Evolutionary conservation across 2,113 vertebrate species (phyloP).

Genomic region (Gobio gobio): DNA sequence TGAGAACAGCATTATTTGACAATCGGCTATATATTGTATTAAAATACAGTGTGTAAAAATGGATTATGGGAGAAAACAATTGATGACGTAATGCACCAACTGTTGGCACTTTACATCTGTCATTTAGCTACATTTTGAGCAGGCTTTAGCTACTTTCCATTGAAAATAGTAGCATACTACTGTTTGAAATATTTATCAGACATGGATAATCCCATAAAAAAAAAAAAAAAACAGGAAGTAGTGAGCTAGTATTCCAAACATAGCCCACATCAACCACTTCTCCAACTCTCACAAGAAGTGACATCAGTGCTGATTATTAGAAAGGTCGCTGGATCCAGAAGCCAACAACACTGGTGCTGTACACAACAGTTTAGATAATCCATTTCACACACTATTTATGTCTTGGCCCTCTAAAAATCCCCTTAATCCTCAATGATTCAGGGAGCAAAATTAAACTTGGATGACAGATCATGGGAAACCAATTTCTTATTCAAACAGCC

Average conservation of each 20-base stretch:
- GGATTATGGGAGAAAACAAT: too few species aligned
- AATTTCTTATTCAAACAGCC: background rate
- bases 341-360: constrained; percentile 55
- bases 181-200: background rate
- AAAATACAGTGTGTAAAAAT: too few species aligned
- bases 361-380: constrained; percentile 50
- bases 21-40: too few species aligned
- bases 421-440: constrained; percentile 48
- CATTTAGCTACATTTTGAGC: too few species aligned
- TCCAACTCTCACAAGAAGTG: constrained; percentile 56
- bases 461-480: background rate
- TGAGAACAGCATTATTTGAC: too few species aligned
- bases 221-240: background rate
- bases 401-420: constrained; percentile 60
- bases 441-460: background rate
- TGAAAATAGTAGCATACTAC: background rate
- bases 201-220: background rate
- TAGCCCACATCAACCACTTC: background rate
- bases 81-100: too few species aligned
- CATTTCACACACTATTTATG: constrained; percentile 63
- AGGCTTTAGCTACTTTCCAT: too few species aligned
- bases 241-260: background rate
- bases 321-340: constrained; percentile 43
- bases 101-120: too few species aligned
- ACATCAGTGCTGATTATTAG: constrained; percentile 59